These are phyloP conservation scores for Dendrolimus kikuchii DNA, from an alignment of 1,140 invertebrate genomes.

Conservation along the genomic window DNA sequence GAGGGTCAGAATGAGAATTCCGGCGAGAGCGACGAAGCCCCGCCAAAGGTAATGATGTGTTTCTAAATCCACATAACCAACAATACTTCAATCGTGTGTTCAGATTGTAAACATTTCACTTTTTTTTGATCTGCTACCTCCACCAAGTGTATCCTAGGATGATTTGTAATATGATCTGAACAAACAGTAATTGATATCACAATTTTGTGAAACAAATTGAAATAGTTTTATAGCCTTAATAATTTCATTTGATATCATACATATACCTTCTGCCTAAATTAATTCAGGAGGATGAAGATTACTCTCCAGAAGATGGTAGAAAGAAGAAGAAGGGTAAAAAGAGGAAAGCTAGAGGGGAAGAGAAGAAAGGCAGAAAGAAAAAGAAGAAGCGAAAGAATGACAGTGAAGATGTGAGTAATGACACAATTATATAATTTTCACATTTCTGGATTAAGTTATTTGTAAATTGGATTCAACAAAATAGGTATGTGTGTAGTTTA, in stretches of 20 bases:
- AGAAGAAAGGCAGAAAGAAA: conserved; percentile 94
- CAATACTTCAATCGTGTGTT: not conserved
- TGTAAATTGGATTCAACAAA: no score
- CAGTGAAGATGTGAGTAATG: conserved; percentile 83
- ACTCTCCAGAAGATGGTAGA: conserved; percentile 85
- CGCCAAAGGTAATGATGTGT: conserved; percentile 61
- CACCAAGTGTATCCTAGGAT: no score
- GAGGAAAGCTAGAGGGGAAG: conserved; percentile 88
- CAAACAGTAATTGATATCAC: no score
- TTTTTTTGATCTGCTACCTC: no score
- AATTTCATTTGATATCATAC: no score
- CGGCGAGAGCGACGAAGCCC: conserved; percentile 81
- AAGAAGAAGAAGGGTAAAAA: conserved; percentile 95
- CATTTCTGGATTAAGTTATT: not conserved
- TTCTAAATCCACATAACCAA: not conserved
- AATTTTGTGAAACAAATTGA: no score
- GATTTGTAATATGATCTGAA: no score
- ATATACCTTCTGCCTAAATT: conserved; percentile 6
- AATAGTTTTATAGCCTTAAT: no score
- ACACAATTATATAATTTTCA: conserved; percentile 4
- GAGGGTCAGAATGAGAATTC: conserved; percentile 79
- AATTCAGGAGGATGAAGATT: conserved; percentile 87
- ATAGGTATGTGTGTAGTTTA: no score
- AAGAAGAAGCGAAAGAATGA: conserved; percentile 95
- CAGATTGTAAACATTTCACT: not conserved